These are phyloP conservation scores for Dallia pectoralis DNA, from an alignment of 2,797 vertebrate species.

Conservation along the genomic window DNA sequence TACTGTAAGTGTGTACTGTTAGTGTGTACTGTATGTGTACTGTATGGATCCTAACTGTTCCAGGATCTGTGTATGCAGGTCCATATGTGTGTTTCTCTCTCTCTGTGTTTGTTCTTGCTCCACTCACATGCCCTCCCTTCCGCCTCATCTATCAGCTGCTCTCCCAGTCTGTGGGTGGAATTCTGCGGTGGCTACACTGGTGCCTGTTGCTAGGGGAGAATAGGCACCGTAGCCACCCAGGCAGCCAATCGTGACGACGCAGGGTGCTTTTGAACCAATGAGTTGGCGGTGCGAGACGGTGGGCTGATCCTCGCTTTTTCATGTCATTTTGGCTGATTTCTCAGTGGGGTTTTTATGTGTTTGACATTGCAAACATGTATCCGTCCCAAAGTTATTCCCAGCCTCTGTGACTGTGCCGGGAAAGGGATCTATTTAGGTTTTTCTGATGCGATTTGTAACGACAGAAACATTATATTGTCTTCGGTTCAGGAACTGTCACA, in stretches of 20 bases:
- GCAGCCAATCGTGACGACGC: slow-evolving; percentile 47
- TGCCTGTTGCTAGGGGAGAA: slow-evolving; percentile 40
- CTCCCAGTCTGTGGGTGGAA: slow-evolving; percentile 9
- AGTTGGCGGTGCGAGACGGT: slow-evolving; percentile 14
- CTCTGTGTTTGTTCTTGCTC: not conserved
- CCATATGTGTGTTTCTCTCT: not conserved
- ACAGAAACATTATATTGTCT: not conserved
- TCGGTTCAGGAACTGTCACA: too few species aligned
- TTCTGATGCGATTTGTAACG: slow-evolving; percentile 1
- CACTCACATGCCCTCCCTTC: not conserved
- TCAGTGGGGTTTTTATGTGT: slow-evolving; percentile 42
- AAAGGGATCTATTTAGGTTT: not conserved
- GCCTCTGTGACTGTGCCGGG: not conserved
- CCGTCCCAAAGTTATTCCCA: slow-evolving; percentile 37
- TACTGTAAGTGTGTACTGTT: too few species aligned
- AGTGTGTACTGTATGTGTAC: not conserved
- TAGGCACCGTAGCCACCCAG: slow-evolving; percentile 9
- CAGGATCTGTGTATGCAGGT: not conserved
- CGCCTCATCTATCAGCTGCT: slow-evolving; percentile 7
- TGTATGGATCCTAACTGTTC: too few species aligned
- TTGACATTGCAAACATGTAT: slow-evolving; percentile 50
- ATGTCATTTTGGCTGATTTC: slow-evolving; percentile 34
- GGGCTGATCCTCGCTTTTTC: slow-evolving; percentile 36
- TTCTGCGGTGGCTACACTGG: slow-evolving; percentile 18
- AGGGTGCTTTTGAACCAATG: slow-evolving; percentile 54